Conservation (phyloP, 2,888 invertebrate genomes). For the Dynastes maya region DNA sequence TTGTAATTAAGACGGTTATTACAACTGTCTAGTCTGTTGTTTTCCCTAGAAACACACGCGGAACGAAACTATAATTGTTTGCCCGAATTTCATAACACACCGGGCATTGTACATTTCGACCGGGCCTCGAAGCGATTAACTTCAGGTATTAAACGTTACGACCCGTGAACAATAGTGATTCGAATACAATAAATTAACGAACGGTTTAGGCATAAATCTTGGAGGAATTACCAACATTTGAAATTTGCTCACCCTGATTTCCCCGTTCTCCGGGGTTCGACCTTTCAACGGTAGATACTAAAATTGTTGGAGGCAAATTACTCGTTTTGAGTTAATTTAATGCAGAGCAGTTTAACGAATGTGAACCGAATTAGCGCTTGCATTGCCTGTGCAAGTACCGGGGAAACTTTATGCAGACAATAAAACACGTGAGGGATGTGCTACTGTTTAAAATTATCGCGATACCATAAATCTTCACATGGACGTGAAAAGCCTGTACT, state of each 20-base stretch:
- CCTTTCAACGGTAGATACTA: slow-evolving; percentile 38
- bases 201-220: slow-evolving; percentile 56
- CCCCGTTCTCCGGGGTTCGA: background rate
- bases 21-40: background rate
- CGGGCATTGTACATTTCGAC: slow-evolving; percentile 3
- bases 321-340: slow-evolving; percentile 62
- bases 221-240: slow-evolving; percentile 58
- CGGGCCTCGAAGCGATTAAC: slow-evolving; percentile 13
- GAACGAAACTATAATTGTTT: slow-evolving; percentile 9
- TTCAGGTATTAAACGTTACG: slow-evolving; percentile 23
- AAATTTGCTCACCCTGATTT: slow-evolving; percentile 55
- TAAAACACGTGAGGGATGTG: slow-evolving; percentile 38
- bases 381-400: slow-evolving; percentile 30
- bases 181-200: slow-evolving; percentile 33
- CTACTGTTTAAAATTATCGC: slow-evolving; percentile 34
- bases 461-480: slow-evolving; percentile 16
- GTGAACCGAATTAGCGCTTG: slow-evolving; percentile 49
- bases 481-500: background rate
- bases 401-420: slow-evolving; percentile 35
- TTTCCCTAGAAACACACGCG: background rate
- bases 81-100: slow-evolving; percentile 20
- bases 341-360: slow-evolving; percentile 60
- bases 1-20: slow-evolving; percentile 16
- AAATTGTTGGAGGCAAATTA: slow-evolving; percentile 60
- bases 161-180: slow-evolving; percentile 33